Evolutionary conservation across 2,888 invertebrate genomes (phyloP), one percentile per base, ranked within the genome.

Genomic region (Cephus sareptanus): DNA sequence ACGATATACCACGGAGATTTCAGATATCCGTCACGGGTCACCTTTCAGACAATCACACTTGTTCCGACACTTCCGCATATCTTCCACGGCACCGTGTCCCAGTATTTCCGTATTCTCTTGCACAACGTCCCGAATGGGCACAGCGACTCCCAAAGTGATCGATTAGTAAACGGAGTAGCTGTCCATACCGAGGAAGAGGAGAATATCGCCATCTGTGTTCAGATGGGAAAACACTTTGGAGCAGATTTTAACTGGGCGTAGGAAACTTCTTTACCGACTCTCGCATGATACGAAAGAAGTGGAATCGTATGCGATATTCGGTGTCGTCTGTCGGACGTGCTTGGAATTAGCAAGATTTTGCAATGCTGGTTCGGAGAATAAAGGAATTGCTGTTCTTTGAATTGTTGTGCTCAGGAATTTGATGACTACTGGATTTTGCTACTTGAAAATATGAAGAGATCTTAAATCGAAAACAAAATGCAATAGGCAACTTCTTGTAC

Each of bases 71-170:
- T 80, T 77, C 80, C 79, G 80, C 85, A 84, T 85, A 83, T 80
- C 81, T 83, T 77, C 56, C 56, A 56, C 56, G 73, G 74, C 71
- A 79, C 40, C 56, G 70, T 74, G 79, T 81, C 80, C 75, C 74
- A 79, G 79, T 80, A 77, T 80, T 76, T 81, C 76, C 75, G 71
- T 76, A 35, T 68, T 75, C 37, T 74, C 70, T 30, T 69, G n/a
- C 34, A 69, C 37, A 30, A 75, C 76, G 78, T 76, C 81, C 82
- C 79, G 74, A 83, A 79, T 79, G 79, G 82, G 80, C 80, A 83
- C 82, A 83, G 82, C 85, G 84, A 88, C 85, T 86, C 85, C 86
- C 83, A 82, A 83, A 85, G 83, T 87, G 87, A 88, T 88, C 88
- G 88, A 88, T 88, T 88, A 87, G 83, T 81, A 82, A 87, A 85